Evolutionary conservation across 64 coral and sea anemone genomes (phyloP), one percentile per base, ranked within the genome.

Genomic region (Trachythela sp.): DNA sequence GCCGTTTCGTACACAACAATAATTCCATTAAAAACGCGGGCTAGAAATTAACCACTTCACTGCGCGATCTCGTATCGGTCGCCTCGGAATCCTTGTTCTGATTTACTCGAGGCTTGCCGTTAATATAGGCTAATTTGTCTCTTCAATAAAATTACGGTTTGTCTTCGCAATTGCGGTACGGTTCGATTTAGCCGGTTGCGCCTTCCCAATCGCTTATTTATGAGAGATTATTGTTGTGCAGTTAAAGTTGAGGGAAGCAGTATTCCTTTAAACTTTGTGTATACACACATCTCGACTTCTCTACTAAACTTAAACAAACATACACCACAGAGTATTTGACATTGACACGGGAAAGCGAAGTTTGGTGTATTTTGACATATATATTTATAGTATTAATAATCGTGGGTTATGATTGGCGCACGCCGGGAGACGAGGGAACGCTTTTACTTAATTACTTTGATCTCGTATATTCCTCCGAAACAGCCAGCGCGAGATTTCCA

Each of bases 381-480:
- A n/a, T 31, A 31, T 31, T 68, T 31, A 45, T 45, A 45, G 42
- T 68, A 68, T 68, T 68, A 68, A 68, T 68, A 22, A 68, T 68
- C 30, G 20, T 31, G 59, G 20, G 4, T 68, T 68, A 68, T 68
- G 59, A 68, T 68, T 68, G 59, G 18, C 5, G 59, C 59, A 6
- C 59, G 15, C 20, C 59, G 18, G 59, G 59, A 68, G 59, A 31
- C 30, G 5, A 31, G 5, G n/a, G 18, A 68, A 68, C 59, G 59
- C 59, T 68, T 68, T 68, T n/a, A 68, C 59, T 68, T 68, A 68
- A 68, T 68, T 68, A 68, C 59, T 68, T 68, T 68, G 59, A 68
- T 68, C 59, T 68, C 11, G 42, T 45, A 45, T 45, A 6, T 45
- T 45, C 42, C 42, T 68, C 18, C 59, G 30, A 68, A n/a, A 68